phyloP scores from a whole-genome alignment of 2,113 vertebrate species.

The Pavo muticus region DNA sequence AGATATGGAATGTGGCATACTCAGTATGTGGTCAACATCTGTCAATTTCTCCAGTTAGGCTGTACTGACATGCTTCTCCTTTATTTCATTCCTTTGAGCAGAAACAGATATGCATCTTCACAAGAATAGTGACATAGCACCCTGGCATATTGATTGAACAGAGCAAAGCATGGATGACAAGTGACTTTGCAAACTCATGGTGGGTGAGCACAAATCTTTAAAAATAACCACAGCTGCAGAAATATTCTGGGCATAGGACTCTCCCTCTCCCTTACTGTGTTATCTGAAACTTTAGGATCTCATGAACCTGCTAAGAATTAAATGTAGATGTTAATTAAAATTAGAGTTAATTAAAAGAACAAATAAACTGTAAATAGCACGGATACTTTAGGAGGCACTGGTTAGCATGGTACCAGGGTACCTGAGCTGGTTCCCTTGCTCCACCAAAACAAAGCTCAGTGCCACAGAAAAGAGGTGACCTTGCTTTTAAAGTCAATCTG shows the following conservation, averaged over 20 bases:
- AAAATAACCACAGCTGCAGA: not conserved
- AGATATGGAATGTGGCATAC: not conserved
- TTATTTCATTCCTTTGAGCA: not conserved
- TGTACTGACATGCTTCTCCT: not conserved
- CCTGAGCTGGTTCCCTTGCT: not conserved
- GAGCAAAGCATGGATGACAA: not conserved
- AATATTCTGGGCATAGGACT: not conserved
- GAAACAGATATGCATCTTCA: not conserved
- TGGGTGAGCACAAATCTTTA: not conserved
- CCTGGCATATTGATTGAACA: not conserved
- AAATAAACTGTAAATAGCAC: not conserved
- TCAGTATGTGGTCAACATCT: not conserved
- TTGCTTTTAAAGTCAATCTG: not conserved
- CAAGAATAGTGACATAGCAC: not conserved
- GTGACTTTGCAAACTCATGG: not conserved
- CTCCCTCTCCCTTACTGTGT: not conserved
- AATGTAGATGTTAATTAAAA: not conserved
- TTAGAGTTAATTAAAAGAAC: not conserved
- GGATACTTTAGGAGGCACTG: not conserved
- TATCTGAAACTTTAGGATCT: not conserved
- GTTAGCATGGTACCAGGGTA: not conserved
- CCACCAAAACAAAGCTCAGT: not conserved
- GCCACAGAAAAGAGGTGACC: not conserved
- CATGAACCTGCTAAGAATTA: not conserved
- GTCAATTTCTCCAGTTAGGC: not conserved